These are phyloP conservation scores for Gymnorhina tibicen DNA, from an alignment of 2,113 vertebrate genomes.

Conservation along the genomic window DNA sequence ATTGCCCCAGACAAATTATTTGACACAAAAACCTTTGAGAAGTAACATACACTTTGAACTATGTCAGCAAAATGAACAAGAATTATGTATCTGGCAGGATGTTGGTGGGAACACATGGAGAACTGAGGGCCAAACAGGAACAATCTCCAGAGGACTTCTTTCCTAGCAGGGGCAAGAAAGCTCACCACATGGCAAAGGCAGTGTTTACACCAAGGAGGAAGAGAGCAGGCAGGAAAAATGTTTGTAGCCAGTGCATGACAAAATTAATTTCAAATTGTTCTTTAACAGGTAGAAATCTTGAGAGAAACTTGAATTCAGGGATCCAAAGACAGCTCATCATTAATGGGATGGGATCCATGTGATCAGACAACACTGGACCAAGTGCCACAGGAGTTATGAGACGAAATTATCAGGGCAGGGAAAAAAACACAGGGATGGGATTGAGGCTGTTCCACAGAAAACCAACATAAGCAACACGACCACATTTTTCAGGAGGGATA, in stretches of 20 bases:
- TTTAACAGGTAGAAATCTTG: background rate
- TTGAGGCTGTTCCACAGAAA: background rate
- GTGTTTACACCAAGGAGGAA: background rate
- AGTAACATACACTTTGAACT: background rate
- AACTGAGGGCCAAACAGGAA: background rate
- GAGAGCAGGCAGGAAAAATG: background rate
- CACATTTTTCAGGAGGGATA: background rate
- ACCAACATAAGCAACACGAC: background rate
- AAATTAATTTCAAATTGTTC: background rate
- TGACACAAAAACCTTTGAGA: background rate
- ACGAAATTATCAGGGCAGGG: too few relatives aligned
- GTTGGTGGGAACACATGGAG: background rate
- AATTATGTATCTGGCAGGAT: background rate
- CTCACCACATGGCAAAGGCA: background rate
- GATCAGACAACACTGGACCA: background rate
- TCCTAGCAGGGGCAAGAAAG: background rate
- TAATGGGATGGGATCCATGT: background rate
- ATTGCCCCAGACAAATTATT: background rate
- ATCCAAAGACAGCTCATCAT: background rate
- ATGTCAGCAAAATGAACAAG: background rate
- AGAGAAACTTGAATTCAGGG: background rate
- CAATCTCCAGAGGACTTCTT: background rate
- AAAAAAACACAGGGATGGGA: background rate
- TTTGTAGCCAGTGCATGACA: background rate
- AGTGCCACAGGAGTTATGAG: background rate